Evolutionary conservation across 1,140 invertebrate genomes (phyloP).

Genomic region (Paralvinella palmiformis): DNA sequence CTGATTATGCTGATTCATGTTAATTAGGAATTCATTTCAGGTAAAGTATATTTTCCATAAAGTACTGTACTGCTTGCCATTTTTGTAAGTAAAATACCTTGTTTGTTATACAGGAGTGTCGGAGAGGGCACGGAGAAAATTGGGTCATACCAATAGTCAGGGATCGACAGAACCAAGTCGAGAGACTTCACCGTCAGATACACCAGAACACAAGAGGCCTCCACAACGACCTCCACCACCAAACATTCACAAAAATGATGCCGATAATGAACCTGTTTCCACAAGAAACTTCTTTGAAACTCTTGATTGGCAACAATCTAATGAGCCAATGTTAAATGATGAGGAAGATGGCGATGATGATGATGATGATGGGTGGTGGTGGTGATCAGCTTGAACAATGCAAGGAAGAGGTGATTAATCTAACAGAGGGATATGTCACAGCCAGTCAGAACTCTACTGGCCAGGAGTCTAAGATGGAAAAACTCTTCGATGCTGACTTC

Average conservation of each 20-base stretch:
- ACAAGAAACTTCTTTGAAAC: conserved; percentile 31
- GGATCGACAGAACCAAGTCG: conserved; percentile 26
- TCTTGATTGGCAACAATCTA: conserved; percentile 30
- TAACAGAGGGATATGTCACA: no score
- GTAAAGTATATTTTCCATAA: no score
- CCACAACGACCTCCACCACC: conserved; percentile 8
- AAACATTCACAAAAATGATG: conserved; percentile 14
- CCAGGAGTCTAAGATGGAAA: no score
- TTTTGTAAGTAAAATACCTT: no score
- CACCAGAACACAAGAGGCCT: conserved; percentile 19
- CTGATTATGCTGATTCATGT: no score
- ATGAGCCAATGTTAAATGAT: conserved; percentile 7
- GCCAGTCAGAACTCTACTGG: no score
- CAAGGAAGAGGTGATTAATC: no score
- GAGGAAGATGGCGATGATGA: conserved; percentile 14
- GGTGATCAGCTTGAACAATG: no score
- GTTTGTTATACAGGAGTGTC: conserved; percentile 30
- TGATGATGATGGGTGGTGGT: no score
- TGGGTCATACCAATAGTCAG: conserved; percentile 31
- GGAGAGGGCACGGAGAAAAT: conserved; percentile 29
- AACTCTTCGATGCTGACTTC: no score
- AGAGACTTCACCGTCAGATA: conserved; percentile 34
- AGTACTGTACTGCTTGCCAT: no score
- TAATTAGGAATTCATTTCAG: no score
- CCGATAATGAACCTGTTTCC: background rate